A percentile compares a stretch with the other conserved stretches of the same genome.
phyloP scores from a whole-genome alignment of 2,888 invertebrate species.

The Catocala fraxini region DNA sequence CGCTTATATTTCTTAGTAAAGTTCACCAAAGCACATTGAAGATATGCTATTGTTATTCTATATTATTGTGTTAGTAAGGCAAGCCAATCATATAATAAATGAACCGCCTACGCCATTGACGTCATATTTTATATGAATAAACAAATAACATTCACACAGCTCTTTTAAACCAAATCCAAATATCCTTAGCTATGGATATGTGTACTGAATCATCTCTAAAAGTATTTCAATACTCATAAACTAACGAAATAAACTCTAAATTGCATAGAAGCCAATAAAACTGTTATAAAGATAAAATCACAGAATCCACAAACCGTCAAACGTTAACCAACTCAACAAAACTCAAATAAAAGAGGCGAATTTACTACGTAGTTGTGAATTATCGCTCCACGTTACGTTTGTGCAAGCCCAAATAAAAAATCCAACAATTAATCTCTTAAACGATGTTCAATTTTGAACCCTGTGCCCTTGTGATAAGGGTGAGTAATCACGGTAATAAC shows the following conservation, averaged over 20 bases:
- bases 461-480: conserved; percentile 29
- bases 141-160: too few species aligned
- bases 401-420: conserved; percentile 33
- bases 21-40: too few species aligned
- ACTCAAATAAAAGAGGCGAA: conserved; percentile 28
- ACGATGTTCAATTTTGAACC: conserved; percentile 32
- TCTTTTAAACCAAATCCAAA: too few species aligned
- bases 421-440: conserved; percentile 35
- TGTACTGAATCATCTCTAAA: too few species aligned
- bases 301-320: conserved; percentile 7
- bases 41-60: too few species aligned
- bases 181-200: too few species aligned
- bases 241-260: not conserved
- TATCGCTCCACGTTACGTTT: conserved; percentile 32
- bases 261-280: not conserved
- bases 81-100: too few species aligned
- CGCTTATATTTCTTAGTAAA: too few species aligned
- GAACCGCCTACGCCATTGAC: too few species aligned
- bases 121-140: too few species aligned
- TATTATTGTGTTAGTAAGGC: too few species aligned
- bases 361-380: conserved; percentile 38
- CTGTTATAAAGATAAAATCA: conserved; percentile 2
- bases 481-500: conserved; percentile 41
- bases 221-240: too few species aligned
- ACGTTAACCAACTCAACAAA: conserved; percentile 21